Evolutionary conservation across 2,113 vertebrate species (phyloP).

Genomic region (Pteropus alecto): DNA sequence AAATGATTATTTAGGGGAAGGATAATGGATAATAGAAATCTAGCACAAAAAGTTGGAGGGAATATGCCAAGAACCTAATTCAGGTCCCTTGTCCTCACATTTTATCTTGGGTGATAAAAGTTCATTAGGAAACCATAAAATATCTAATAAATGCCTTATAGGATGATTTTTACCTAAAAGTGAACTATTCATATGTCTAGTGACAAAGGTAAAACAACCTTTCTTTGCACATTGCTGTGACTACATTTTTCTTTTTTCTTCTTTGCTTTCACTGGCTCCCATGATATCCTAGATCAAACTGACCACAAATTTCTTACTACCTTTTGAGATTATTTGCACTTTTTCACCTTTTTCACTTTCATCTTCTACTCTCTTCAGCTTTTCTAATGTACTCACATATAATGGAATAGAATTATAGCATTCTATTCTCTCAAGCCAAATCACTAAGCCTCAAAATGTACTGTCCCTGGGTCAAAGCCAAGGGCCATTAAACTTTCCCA

Average conservation of each 20-base stretch:
- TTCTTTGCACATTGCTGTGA: background rate
- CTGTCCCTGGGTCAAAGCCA: background rate
- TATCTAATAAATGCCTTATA: background rate
- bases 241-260: background rate
- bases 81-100: background rate
- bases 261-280: background rate
- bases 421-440: background rate
- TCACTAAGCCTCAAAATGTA: background rate
- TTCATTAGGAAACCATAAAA: background rate
- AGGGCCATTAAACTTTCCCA: background rate
- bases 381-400: background rate
- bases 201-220: slow-evolving; percentile 19
- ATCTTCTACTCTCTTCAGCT: background rate
- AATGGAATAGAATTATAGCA: background rate
- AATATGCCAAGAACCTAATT: slow-evolving; percentile 13
- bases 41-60: background rate
- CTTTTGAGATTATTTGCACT: background rate
- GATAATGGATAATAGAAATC: background rate
- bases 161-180: background rate
- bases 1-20: background rate
- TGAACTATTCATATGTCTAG: background rate
- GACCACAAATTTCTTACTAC: background rate
- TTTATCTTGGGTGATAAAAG: background rate
- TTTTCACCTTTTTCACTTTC: background rate
- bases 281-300: background rate